A percentile compares a stretch with the other conserved stretches of the same genome.
Evolutionary conservation across 2,888 invertebrate genomes (phyloP).

Genomic region (Timandra comae): DNA sequence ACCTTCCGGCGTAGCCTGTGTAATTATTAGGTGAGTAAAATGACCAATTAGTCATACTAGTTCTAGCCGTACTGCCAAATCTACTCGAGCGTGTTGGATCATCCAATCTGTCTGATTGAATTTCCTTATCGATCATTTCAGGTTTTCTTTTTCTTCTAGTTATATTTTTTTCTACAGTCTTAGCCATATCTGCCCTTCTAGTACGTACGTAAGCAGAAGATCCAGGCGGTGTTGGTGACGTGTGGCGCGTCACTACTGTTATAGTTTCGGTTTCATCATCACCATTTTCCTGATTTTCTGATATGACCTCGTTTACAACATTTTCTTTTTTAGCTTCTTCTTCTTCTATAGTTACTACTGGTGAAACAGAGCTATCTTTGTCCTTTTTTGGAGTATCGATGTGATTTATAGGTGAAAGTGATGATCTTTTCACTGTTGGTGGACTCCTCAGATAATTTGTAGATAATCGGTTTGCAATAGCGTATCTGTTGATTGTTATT

Average conservation of each 20-base stretch:
- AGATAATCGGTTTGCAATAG: conserved; percentile 61
- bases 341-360: conserved; percentile 32
- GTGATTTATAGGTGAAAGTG: conserved; percentile 54
- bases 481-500: conserved; percentile 52
- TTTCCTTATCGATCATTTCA: conserved; percentile 81
- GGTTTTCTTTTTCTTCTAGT: conserved; percentile 74
- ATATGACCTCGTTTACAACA: background rate
- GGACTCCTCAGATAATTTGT: conserved; percentile 62
- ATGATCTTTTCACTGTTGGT: conserved; percentile 51
- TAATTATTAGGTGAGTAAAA: conserved; percentile 74
- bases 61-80: conserved; percentile 76
- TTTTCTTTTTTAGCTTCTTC: conserved; percentile 15
- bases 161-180: conserved; percentile 83
- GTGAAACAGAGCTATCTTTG: conserved; percentile 34
- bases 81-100: conserved; percentile 81
- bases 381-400: conserved; percentile 39
- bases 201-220: conserved; percentile 79
- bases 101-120: conserved; percentile 84
- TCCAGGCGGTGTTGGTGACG: conserved; percentile 86
- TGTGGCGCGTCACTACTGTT: conserved; percentile 83
- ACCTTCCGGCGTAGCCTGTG: conserved; percentile 67
- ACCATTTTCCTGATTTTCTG: conserved; percentile 17
- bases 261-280: conserved; percentile 66
- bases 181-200: conserved; percentile 83
- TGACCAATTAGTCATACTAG: conserved; percentile 79